Percentiles rank a stretch among this genome's conserved stretches.
Conservation (phyloP, 2,797 vertebrate species). For the Harpagifer antarcticus region DNA sequence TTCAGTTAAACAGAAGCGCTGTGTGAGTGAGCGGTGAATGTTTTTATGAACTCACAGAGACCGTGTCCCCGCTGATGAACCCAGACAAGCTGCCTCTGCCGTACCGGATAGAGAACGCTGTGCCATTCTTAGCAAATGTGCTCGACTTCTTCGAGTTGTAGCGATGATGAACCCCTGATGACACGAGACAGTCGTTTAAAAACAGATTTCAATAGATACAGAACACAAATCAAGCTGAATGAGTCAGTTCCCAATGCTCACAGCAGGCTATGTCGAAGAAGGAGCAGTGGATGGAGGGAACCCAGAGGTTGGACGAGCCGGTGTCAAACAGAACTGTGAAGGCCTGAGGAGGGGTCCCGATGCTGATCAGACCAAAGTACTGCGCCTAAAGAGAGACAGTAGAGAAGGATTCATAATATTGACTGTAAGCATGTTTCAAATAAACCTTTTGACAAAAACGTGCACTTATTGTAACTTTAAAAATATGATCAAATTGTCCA, state of each 20-base stretch:
- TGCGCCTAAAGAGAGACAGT: slow-evolving; percentile 72
- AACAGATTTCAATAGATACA: neutral
- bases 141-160: slow-evolving; percentile 88
- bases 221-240: neutral
- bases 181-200: neutral
- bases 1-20: slow-evolving; percentile 34
- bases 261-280: slow-evolving; percentile 86
- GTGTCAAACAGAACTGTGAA: slow-evolving; percentile 89
- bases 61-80: slow-evolving; percentile 89
- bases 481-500: neutral
- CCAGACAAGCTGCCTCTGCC: slow-evolving; percentile 88
- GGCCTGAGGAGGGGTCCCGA: slow-evolving; percentile 83
- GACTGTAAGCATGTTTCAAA: too few relatives aligned
- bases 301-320: slow-evolving; percentile 89
- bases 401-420: neutral
- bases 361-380: slow-evolving; percentile 84
- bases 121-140: slow-evolving; percentile 87
- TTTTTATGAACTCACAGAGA: slow-evolving; percentile 83
- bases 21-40: slow-evolving; percentile 4
- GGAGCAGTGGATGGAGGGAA: slow-evolving; percentile 86
- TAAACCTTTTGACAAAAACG: too few relatives aligned
- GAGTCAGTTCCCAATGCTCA: slow-evolving; percentile 65
- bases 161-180: slow-evolving; percentile 88
- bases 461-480: neutral
- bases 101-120: slow-evolving; percentile 87